Conservation (phyloP, 2,888 invertebrate species). For the Brachylomia viminalis region DNA sequence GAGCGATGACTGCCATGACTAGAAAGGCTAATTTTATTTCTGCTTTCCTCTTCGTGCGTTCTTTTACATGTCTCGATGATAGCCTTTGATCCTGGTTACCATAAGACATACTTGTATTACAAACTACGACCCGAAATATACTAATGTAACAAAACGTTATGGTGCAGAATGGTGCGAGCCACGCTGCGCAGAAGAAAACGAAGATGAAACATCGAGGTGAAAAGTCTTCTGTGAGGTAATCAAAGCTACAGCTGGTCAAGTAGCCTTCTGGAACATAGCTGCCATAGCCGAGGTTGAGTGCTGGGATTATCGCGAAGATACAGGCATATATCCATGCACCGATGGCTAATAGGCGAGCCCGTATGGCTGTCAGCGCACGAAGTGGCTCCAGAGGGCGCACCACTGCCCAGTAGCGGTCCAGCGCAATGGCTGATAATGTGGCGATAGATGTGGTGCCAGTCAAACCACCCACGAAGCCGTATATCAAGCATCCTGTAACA, state of each 20-base stretch:
- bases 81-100: constrained; percentile 87
- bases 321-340: constrained; percentile 94
- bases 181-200: constrained; percentile 94
- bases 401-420: constrained; percentile 96
- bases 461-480: constrained; percentile 95
- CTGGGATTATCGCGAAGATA: constrained; percentile 93
- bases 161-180: constrained; percentile 93
- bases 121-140: constrained; percentile 92
- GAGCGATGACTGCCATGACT: constrained; percentile 92
- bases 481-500: constrained; percentile 93
- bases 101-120: constrained; percentile 85
- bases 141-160: constrained; percentile 94
- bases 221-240: constrained; percentile 93
- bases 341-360: constrained; percentile 91
- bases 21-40: constrained; percentile 93
- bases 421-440: constrained; percentile 94
- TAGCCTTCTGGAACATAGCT: constrained; percentile 96
- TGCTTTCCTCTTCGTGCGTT: constrained; percentile 92
- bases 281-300: constrained; percentile 93
- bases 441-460: constrained; percentile 95
- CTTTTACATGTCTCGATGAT: constrained; percentile 90
- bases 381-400: constrained; percentile 94
- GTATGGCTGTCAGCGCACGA: constrained; percentile 91
- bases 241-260: constrained; percentile 96
- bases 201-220: constrained; percentile 93